Base-by-base conservation (phyloP, 2,113 vertebrate genomes). In the Arizona elegans region DNA sequence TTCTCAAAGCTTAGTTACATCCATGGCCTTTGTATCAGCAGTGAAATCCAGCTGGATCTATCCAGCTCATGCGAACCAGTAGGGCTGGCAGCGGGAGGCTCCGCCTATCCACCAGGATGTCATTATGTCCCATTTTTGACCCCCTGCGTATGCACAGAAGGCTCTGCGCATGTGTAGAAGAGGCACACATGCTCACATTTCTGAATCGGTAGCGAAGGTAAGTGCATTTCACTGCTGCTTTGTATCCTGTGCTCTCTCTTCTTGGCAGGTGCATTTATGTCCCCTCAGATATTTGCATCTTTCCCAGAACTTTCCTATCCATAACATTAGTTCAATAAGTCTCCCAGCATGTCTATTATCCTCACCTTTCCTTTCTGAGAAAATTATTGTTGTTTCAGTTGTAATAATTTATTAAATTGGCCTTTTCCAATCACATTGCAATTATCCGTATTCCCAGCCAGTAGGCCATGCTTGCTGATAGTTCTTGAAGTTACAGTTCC, bases 1-100 rank as follows among this genome's bases (percentile, higher is more conserved):
- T 90, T 59, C 87, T 94, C 52, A 87, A 86, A 90, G 89, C 90
- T 93, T 92, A 93, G 88, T 29, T 56, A 92, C 75, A 11, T 95
- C 10, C 26, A 59, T 86, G 38, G 75, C 50, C 47, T 92, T 90
- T 33, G 5, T 70, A 33, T 70, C 62, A 50, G 47, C 47, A 50
- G 47, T 50, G 47, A 50, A 50, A 50, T 50, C 47, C 6, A 7
- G 47, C 47, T 7, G 6, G 47, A 50, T 50, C 47, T 50, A 50
- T 50, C 47, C 47, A 50, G 47, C 6, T 50, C 47, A 7, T 7
- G 5, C 5, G 47, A 50, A 50, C 47, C 0, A 6, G 6, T 50
- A 50, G 47, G 47, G 47, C 47, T 4, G 5, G 47, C 6, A 7
- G 6, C 47, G 47, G 47, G 47, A 50, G 6, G 47, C 47, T 50